Percentiles rank a stretch among this genome's conserved stretches.
Evolutionary conservation across 2,888 invertebrate genomes (phyloP).

Genomic region (Melitaea athalia): DNA sequence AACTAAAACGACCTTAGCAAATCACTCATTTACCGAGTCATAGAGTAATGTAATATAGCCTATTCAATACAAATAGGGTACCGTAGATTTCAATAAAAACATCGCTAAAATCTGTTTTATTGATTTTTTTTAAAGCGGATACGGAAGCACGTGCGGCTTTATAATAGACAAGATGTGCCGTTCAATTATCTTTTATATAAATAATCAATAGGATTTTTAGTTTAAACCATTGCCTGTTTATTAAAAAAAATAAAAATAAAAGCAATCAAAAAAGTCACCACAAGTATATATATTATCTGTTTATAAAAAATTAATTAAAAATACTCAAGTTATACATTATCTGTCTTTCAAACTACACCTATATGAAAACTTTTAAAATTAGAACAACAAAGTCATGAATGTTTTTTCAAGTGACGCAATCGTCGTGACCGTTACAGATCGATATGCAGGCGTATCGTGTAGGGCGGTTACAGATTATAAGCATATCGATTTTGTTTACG

Average conservation of each 20-base stretch:
- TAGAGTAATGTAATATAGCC: too few species aligned
- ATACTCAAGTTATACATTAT: neutral
- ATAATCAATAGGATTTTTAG: neutral
- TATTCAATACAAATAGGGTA: too few species aligned
- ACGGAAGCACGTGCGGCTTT: slow-evolving; percentile 33
- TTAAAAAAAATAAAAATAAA: neutral
- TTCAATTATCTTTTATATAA: slow-evolving; percentile 15
- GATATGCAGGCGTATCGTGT: slow-evolving; percentile 34
- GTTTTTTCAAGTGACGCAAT: slow-evolving; percentile 5
- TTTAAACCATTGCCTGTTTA: neutral
- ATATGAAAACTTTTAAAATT: neutral
- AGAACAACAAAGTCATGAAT: neutral
- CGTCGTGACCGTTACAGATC: slow-evolving; percentile 34
- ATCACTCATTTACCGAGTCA: too few species aligned
- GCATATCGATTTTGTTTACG: neutral
- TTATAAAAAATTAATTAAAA: too few species aligned
- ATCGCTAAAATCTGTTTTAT: slow-evolving; percentile 4
- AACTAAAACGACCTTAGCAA: neutral
- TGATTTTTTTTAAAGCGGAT: slow-evolving; percentile 21
- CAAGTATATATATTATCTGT: neutral
- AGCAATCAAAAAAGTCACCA: neutral
- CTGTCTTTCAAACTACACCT: too few species aligned
- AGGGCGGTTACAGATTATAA: slow-evolving; percentile 16
- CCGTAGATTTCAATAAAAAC: neutral
- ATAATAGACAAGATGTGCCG: slow-evolving; percentile 23